Conservation (phyloP, 2,797 vertebrate species). For the Falco cherrug region DNA sequence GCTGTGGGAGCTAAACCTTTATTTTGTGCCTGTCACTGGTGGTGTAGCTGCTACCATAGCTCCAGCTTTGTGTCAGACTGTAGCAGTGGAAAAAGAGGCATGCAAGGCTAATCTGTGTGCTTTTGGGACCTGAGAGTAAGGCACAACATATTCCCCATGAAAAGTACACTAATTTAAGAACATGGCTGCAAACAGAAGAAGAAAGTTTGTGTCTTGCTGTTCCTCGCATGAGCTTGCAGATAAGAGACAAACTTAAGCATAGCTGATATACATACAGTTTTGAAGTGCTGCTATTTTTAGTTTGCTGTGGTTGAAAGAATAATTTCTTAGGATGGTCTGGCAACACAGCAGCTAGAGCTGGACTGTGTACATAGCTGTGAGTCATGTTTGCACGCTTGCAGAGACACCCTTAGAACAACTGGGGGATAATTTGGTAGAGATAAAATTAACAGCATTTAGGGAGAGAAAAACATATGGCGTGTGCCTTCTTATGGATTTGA, state of each 20-base stretch:
- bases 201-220: rapidly evolving
- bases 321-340: not conserved
- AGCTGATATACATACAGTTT: not conserved
- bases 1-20: not conserved
- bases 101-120: not conserved
- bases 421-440: not conserved
- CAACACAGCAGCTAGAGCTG: not conserved
- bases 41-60: not conserved
- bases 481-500: not conserved
- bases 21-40: not conserved
- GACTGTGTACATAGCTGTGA: not conserved
- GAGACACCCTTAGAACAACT: not conserved
- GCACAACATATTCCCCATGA: not conserved
- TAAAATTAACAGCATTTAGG: not conserved
- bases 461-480: not conserved
- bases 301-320: not conserved
- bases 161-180: not conserved
- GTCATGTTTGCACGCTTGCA: not conserved
- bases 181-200: not conserved
- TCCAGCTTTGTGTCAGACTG: not conserved
- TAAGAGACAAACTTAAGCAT: not conserved
- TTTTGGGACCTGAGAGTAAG: not conserved
- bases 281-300: not conserved
- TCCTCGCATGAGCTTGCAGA: not conserved
- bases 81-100: not conserved